Evolutionary conservation across 2,797 vertebrate species (phyloP), one percentile per base, ranked within the genome.

Genomic region (Neosilurus mollespiculum): DNA sequence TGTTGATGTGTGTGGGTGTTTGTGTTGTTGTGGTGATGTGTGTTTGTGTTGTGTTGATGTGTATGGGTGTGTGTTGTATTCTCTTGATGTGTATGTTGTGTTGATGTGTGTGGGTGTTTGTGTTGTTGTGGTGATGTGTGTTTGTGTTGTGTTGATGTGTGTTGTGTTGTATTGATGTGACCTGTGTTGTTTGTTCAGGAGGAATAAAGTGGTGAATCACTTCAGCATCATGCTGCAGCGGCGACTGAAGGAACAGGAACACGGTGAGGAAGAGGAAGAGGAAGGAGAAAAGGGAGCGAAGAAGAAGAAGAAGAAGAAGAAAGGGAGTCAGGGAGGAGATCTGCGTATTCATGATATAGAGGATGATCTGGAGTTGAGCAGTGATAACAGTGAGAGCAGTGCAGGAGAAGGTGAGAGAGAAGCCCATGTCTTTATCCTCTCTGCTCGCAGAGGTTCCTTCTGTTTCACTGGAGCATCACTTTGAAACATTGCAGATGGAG

Each of bases 201-300:
- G 97, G 83, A 98, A 98, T 93, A 98, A 98, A 86, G 96, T 98
- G 65, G 93, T 98, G 84, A 98, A 98, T 91, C 96, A 98, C 92
- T 98, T 98, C 92, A 97, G 94, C 92, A 98, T 98, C 90, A 98
- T 98, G 97, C 95, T 98, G 86, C 97, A 98, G 91, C 94, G 95
- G 58, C 95, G 97, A 5, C 92, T 98, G 43, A 93, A 95, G 79
- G 96, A 97, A 88, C 94, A 95, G 86, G 96, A 96, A 79, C 93
- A 92, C 0, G 96, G 95, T 0, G 95, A 95, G 0, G 96, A 95
- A 0, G 96, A 96, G 0, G 96, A 94, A 0, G 96, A 96, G 1
- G 95, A 96, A 81, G 94, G 94, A 5, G 96, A 95, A 72, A 95
- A 93, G 3, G 93, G 88, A 92, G 89, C 93, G 2, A 94, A 94